Percentiles rank a stretch among this genome's conserved stretches.
These are phyloP conservation scores for Stenotaenia linearis DNA, from an alignment of 2,888 invertebrate species.

Conservation along the genomic window DNA sequence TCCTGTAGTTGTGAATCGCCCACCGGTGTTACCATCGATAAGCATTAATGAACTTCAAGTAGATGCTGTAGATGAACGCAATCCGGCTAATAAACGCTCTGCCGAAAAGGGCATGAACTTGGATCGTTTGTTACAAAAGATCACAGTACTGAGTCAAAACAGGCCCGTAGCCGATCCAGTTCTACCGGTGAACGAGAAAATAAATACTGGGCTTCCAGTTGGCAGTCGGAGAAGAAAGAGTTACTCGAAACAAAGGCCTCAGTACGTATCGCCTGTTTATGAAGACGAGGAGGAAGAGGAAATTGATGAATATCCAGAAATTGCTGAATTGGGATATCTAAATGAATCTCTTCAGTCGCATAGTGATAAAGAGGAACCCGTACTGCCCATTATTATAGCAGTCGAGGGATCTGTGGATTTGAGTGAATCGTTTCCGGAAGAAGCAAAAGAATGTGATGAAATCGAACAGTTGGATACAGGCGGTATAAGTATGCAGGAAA, in stretches of 20 bases:
- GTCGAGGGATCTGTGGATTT: constrained; percentile 26
- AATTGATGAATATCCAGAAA: neutral
- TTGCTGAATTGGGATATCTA: neutral
- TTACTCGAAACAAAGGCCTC: constrained; percentile 1
- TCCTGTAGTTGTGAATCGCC: neutral
- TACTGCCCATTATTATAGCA: constrained; percentile 24
- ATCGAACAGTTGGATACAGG: neutral
- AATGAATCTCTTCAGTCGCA: neutral
- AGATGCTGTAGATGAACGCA: neutral
- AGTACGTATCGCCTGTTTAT: neutral
- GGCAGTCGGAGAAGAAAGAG: constrained; percentile 29
- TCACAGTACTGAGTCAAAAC: constrained; percentile 22
- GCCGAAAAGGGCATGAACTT: constrained; percentile 27
- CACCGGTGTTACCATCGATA: neutral
- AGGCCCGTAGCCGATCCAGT: neutral
- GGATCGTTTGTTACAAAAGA: constrained; percentile 27
- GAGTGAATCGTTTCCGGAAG: neutral
- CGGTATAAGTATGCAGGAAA: neutral
- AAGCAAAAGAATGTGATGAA: neutral
- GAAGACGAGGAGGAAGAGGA: constrained; percentile 7
- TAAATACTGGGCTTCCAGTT: neutral
- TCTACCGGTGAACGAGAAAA: neutral
- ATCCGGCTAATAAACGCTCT: neutral
- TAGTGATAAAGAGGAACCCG: neutral
- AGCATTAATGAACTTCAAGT: constrained; percentile 16